These are phyloP conservation scores for Pachyramphus minor DNA, from an alignment of 2,113 vertebrate species.

Conservation along the genomic window DNA sequence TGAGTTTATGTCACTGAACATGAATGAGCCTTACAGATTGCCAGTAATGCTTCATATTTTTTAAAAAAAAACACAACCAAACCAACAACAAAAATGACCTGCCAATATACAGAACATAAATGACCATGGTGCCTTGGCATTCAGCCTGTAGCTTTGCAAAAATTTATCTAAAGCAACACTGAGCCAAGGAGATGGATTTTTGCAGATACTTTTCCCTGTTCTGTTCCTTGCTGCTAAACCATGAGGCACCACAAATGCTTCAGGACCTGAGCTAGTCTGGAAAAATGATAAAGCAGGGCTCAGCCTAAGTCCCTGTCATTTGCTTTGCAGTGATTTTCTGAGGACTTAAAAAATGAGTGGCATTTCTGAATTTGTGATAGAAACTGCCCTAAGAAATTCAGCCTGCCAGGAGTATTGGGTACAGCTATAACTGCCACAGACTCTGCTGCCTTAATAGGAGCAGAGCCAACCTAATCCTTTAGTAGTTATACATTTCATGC, in stretches of 20 bases:
- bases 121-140: neutral
- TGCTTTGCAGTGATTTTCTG: neutral
- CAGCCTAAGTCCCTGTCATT: neutral
- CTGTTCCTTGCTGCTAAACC: neutral
- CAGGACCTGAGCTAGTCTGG: neutral
- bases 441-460: neutral
- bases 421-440: neutral
- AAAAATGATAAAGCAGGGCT: neutral
- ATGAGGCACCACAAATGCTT: neutral
- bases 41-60: neutral
- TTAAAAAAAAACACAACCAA: neutral
- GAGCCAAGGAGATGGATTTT: neutral
- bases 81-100: neutral
- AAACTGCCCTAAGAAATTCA: neutral
- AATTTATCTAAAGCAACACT: neutral
- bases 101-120: neutral
- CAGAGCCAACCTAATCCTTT: neutral
- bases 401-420: neutral
- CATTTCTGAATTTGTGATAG: neutral
- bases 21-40: neutral
- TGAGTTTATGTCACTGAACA: neutral
- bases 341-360: neutral
- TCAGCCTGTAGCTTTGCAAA: neutral
- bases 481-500: neutral
- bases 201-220: neutral